Evolutionary conservation across 1,140 invertebrate species (phyloP).

Genomic region (Berghia stephanieae): DNA sequence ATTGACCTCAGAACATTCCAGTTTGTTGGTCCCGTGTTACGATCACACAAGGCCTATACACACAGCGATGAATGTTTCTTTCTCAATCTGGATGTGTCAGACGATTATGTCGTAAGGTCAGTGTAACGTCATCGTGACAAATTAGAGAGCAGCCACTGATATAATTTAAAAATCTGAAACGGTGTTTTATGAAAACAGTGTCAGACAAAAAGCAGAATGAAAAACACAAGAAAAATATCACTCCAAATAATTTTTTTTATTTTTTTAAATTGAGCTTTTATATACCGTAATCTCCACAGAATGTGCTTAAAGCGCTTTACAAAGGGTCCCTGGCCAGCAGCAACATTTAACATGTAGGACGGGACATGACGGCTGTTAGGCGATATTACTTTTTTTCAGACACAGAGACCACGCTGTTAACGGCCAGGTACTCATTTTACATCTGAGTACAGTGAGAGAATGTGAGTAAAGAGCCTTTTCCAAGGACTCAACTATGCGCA

Average conservation of each 20-base stretch:
- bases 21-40: conserved; percentile 82
- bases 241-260: neutral
- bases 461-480: too few species aligned
- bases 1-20: conserved; percentile 84
- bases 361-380: too few species aligned
- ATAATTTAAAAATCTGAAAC: neutral
- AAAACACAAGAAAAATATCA: neutral
- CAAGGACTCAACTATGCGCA: too few species aligned
- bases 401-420: too few species aligned
- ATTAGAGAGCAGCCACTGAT: neutral
- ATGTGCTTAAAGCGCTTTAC: too few species aligned
- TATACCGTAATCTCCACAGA: conserved; percentile 7
- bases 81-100: conserved; percentile 86
- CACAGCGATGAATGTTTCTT: conserved; percentile 90
- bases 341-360: too few species aligned
- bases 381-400: too few species aligned
- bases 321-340: too few species aligned
- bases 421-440: too few species aligned
- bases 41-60: conserved; percentile 86
- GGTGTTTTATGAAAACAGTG: neutral
- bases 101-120: conserved; percentile 87
- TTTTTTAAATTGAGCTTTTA: neutral
- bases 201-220: neutral
- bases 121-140: conserved; percentile 26
- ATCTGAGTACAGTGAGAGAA: too few species aligned